These are phyloP conservation scores for Oncorhynchus mykiss DNA, from an alignment of 2,113 vertebrate species.

Conservation along the genomic window DNA sequence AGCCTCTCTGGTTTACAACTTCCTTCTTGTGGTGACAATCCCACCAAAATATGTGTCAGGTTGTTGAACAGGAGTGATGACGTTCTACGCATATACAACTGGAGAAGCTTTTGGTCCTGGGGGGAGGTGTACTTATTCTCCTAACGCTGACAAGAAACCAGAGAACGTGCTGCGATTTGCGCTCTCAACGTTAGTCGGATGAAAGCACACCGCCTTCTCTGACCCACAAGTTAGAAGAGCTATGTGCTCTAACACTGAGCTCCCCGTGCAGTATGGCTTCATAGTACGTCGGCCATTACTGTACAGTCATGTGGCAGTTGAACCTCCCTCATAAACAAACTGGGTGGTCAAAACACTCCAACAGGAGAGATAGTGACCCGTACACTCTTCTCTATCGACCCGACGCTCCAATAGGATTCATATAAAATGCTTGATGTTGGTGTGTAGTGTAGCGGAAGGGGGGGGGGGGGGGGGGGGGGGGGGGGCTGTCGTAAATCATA, in stretches of 20 bases:
- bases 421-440: constrained; percentile 59
- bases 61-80: constrained; percentile 74
- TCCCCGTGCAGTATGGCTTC: neutral
- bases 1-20: constrained; percentile 74
- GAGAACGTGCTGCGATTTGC: neutral
- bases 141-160: constrained; percentile 28
- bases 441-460: constrained; percentile 39
- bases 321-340: constrained; percentile 31
- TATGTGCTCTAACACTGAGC: neutral
- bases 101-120: constrained; percentile 28
- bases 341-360: constrained; percentile 43
- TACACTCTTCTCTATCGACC: constrained; percentile 53
- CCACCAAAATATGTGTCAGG: constrained; percentile 68
- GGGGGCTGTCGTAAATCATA: constrained; percentile 57
- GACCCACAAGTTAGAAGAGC: no score
- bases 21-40: constrained; percentile 79
- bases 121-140: constrained; percentile 36
- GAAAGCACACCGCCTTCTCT: constrained; percentile 22
- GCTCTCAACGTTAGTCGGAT: constrained; percentile 6
- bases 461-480: constrained; percentile 2
- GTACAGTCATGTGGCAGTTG: constrained; percentile 30
- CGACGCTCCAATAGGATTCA: constrained; percentile 32
- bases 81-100: constrained; percentile 28
- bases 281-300: constrained; percentile 24
- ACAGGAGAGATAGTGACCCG: constrained; percentile 46